Conservation (phyloP, 2,888 invertebrate genomes). For the Brachycybe producta region DNA sequence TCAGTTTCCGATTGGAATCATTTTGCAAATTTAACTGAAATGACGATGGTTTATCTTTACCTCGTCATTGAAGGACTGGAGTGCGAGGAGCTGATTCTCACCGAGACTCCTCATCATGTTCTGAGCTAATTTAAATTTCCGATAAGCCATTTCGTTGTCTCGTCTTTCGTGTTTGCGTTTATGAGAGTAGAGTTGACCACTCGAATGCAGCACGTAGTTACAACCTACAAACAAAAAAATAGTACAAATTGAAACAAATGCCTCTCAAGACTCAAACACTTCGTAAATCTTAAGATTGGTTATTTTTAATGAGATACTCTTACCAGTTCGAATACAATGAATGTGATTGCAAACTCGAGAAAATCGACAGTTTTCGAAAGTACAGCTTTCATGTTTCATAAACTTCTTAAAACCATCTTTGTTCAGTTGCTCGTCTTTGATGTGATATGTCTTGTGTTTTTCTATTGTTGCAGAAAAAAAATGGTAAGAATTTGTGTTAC, state of each 20-base stretch:
- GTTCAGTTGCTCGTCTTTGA: slow-evolving; percentile 88
- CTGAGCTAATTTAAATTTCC: slow-evolving; percentile 53
- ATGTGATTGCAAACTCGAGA: slow-evolving; percentile 94
- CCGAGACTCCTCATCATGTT: slow-evolving; percentile 38
- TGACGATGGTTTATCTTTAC: too few relatives aligned
- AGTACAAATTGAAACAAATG: slow-evolving; percentile 12
- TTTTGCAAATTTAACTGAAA: too few relatives aligned
- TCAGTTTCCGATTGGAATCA: too few relatives aligned
- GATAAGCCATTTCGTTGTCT: slow-evolving; percentile 76
- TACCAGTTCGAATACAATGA: slow-evolving; percentile 71
- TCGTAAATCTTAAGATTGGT: background rate
- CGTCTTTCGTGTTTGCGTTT: slow-evolving; percentile 93
- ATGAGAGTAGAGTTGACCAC: slow-evolving; percentile 91
- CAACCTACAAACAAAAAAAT: slow-evolving; percentile 46
- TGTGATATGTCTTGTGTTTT: slow-evolving; percentile 96
- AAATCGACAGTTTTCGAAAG: slow-evolving; percentile 81
- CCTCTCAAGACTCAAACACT: background rate
- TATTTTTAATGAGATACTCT: slow-evolving; percentile 4
- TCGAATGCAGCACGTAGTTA: slow-evolving; percentile 89
- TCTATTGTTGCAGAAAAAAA: slow-evolving; percentile 52
- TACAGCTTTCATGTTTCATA: slow-evolving; percentile 90
- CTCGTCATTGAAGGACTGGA: slow-evolving; percentile 18
- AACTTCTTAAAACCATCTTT: slow-evolving; percentile 97
- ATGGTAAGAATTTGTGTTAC: background rate
- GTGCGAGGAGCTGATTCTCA: slow-evolving; percentile 17